Conservation (phyloP, 30 jellyfish, hydroid and myxozoan species). For the Hydra vulgaris region DNA sequence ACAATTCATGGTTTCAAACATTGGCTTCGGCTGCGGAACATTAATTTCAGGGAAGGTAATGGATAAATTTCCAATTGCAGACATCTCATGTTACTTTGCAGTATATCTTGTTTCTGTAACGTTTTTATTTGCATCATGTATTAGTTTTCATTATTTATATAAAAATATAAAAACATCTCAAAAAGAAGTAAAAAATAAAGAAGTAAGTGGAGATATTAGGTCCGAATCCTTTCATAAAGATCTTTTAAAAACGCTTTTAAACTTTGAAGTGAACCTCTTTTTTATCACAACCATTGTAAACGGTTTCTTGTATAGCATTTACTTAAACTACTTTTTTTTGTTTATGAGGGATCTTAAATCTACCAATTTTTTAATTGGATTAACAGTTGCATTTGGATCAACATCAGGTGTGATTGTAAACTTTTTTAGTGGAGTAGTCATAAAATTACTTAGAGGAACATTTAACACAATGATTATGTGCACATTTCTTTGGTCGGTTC, state of each 20-base stretch:
- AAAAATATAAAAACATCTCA: background rate
- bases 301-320: background rate
- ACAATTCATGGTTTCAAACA: background rate
- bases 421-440: background rate
- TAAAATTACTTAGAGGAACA: background rate
- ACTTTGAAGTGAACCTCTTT: background rate
- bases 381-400: background rate
- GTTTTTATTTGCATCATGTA: background rate
- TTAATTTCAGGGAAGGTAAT: background rate
- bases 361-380: background rate
- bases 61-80: background rate
- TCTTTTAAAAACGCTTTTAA: background rate
- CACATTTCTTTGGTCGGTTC: background rate
- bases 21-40: background rate
- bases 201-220: no score
- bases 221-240: background rate
- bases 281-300: background rate
- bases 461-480: background rate
- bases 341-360: background rate
- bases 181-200: background rate
- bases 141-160: background rate
- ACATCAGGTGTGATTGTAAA: background rate
- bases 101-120: background rate
- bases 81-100: background rate
- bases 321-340: background rate